A percentile compares a stretch with the other conserved stretches of the same genome.
Conservation (phyloP, 53 echinoderm and acorn worm species). For the Zoroaster sp. region DNA sequence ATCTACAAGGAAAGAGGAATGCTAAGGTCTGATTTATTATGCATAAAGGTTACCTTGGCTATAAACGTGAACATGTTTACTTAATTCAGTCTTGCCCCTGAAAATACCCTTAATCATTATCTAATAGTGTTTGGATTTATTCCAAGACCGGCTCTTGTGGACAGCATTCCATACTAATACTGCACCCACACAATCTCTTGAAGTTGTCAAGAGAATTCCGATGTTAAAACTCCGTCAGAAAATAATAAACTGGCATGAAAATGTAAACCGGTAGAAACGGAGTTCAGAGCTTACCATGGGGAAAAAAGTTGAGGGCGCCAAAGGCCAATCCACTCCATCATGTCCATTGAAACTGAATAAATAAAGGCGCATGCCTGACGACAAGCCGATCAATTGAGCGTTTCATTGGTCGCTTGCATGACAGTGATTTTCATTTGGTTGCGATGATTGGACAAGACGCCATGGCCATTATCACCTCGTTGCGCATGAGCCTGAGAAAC, state of each 20-base stretch:
- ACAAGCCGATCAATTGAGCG: neutral
- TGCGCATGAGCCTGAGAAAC: slow-evolving; percentile 48
- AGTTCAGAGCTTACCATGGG: neutral
- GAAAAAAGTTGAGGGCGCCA: slow-evolving; percentile 17
- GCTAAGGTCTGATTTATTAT: slow-evolving; percentile 6
- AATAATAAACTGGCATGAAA: neutral
- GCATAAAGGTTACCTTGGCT: neutral
- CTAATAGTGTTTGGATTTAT: neutral
- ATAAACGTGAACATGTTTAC: slow-evolving; percentile 34
- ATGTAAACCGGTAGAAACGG: slow-evolving; percentile 21
- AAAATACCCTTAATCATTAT: slow-evolving; percentile 14
- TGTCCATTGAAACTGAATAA: slow-evolving; percentile 50
- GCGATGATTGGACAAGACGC: slow-evolving; percentile 47
- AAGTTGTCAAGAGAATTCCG: neutral
- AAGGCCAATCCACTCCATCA: slow-evolving; percentile 57
- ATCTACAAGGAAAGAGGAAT: too few relatives aligned
- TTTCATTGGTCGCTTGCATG: slow-evolving; percentile 16
- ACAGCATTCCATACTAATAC: neutral
- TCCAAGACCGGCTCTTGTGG: neutral
- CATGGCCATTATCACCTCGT: slow-evolving; percentile 14
- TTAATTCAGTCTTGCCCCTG: neutral
- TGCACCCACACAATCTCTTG: neutral
- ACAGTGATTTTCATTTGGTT: slow-evolving; percentile 32
- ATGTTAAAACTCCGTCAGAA: neutral
- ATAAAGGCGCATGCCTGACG: slow-evolving; percentile 52